These are phyloP conservation scores for Battus philenor DNA, from an alignment of 1,140 invertebrate species.

Conservation along the genomic window DNA sequence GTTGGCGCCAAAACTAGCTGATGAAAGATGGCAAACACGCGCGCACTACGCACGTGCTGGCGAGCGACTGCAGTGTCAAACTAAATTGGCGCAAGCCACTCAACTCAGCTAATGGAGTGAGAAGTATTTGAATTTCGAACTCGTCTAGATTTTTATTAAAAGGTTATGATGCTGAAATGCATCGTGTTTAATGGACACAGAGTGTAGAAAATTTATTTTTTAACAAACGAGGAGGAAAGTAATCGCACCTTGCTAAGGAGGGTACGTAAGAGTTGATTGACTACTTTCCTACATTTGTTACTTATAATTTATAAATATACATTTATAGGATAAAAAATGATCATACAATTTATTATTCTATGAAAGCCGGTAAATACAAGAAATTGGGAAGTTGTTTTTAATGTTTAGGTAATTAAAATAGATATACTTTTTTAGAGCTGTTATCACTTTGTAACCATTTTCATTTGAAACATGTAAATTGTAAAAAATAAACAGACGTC, in stretches of 20 bases:
- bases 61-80: slow-evolving; percentile 62
- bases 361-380: too few species aligned
- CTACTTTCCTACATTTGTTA: slow-evolving; percentile 12
- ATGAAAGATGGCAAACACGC: slow-evolving; percentile 53
- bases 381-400: too few species aligned
- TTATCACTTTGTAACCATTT: too few species aligned
- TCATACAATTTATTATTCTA: too few species aligned
- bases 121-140: slow-evolving; percentile 25
- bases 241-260: slow-evolving; percentile 7
- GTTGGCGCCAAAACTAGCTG: slow-evolving; percentile 52
- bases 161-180: neutral
- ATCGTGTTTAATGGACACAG: slow-evolving; percentile 1
- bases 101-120: slow-evolving; percentile 42
- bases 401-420: too few species aligned
- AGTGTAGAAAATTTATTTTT: neutral
- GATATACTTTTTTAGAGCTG: too few species aligned
- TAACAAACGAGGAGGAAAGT: slow-evolving; percentile 7
- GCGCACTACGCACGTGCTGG: slow-evolving; percentile 65
- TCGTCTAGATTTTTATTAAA: slow-evolving; percentile 17
- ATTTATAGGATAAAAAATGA: too few species aligned
- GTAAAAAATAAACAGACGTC: too few species aligned
- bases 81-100: slow-evolving; percentile 58
- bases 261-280: slow-evolving; percentile 14
- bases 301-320: too few species aligned
- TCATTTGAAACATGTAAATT: too few species aligned